phyloP scores from a whole-genome alignment of 2,797 vertebrate genomes.

The Todus mexicanus region DNA sequence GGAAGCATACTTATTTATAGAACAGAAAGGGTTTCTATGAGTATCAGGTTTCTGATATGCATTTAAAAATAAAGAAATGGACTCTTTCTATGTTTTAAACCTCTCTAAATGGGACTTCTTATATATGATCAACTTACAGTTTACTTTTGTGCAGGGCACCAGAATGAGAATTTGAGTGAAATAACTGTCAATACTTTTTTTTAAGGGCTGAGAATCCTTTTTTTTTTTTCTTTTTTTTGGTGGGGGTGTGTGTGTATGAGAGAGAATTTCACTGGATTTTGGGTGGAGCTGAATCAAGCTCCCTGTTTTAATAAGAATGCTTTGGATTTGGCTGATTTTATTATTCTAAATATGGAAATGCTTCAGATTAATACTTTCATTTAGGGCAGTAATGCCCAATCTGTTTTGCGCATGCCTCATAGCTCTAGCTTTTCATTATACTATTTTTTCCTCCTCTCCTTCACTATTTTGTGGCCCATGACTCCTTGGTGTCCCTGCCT shows the following conservation, averaged over 20 bases:
- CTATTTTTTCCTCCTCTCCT: not conserved
- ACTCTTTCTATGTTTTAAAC: not conserved
- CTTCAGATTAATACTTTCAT: not conserved
- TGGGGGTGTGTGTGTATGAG: not conserved
- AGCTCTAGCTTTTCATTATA: not conserved
- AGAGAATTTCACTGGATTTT: not conserved
- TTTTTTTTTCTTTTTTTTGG: not conserved
- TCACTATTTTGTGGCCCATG: not conserved
- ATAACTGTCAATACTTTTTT: not conserved
- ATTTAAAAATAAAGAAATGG: not conserved
- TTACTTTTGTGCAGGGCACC: not conserved
- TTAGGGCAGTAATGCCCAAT: not conserved
- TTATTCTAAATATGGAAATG: not conserved
- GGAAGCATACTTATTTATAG: not conserved
- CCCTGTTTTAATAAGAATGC: not conserved
- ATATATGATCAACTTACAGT: not conserved
- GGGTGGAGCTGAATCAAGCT: not conserved
- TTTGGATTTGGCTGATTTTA: not conserved
- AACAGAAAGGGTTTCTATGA: not conserved
- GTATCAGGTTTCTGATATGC: not conserved
- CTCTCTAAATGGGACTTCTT: not conserved
- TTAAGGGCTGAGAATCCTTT: not conserved
- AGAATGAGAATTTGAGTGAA: not conserved
- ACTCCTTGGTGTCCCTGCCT: not conserved
- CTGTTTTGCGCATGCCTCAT: not conserved